These are phyloP conservation scores for Ceraclea dissimilis DNA, from an alignment of 2,888 invertebrate genomes.

Conservation along the genomic window DNA sequence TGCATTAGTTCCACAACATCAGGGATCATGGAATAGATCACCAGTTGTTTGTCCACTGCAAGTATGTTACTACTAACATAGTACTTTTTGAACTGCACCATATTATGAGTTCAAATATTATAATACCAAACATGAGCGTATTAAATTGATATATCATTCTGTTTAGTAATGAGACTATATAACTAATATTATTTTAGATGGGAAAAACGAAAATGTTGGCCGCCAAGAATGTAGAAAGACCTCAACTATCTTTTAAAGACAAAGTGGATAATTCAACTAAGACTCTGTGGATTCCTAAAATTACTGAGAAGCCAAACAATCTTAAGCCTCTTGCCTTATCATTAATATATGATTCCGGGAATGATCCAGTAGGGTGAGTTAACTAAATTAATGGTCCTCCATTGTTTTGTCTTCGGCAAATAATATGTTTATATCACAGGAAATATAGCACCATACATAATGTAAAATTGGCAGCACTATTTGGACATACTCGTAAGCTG, in stretches of 20 bases:
- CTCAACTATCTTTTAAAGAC: constrained; percentile 79
- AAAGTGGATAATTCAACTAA: constrained; percentile 71
- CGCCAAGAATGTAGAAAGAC: constrained; percentile 32
- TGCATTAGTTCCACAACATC: neutral
- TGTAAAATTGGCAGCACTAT: too few relatives aligned
- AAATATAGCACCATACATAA: too few relatives aligned
- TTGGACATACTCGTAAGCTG: too few relatives aligned
- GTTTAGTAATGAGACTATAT: too few relatives aligned
- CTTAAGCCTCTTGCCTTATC: constrained; percentile 70
- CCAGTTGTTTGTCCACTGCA: constrained; percentile 13
- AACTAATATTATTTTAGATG: constrained; percentile 13
- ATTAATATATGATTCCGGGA: constrained; percentile 59
- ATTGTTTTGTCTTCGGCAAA: neutral
- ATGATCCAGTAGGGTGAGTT: constrained; percentile 48
- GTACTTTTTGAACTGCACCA: too few relatives aligned
- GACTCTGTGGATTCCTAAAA: constrained; percentile 72
- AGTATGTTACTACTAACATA: too few relatives aligned
- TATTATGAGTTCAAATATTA: too few relatives aligned
- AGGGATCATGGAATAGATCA: constrained; percentile 14
- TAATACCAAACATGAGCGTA: too few relatives aligned
- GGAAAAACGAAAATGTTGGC: constrained; percentile 17
- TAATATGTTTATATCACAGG: neutral
- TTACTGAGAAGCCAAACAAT: constrained; percentile 83
- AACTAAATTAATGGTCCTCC: too few relatives aligned
- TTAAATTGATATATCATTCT: too few relatives aligned